Evolutionary conservation across 2,888 invertebrate genomes (phyloP).

Genomic region (Thecocarcelia acutangulata): DNA sequence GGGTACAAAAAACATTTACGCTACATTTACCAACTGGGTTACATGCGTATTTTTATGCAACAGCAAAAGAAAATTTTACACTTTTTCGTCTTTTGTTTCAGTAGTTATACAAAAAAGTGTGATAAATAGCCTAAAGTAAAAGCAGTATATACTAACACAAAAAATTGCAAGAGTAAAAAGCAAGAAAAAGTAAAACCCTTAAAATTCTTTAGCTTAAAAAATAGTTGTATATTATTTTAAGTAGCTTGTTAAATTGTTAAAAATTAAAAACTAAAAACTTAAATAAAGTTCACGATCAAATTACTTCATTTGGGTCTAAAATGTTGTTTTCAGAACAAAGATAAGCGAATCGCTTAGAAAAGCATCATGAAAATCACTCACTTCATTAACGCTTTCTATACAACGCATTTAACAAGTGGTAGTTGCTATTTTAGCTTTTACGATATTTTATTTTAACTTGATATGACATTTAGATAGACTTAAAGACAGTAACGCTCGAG

Average conservation of each 20-base stretch:
- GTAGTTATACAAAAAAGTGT: slow-evolving; percentile 60
- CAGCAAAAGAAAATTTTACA: slow-evolving; percentile 3
- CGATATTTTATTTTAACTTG: too few relatives aligned
- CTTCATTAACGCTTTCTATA: too few relatives aligned
- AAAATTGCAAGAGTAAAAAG: slow-evolving; percentile 24
- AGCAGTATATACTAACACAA: slow-evolving; percentile 47
- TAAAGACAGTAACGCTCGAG: too few relatives aligned
- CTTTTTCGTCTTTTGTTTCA: slow-evolving; percentile 57
- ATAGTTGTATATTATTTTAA: slow-evolving; percentile 21
- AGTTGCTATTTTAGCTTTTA: too few relatives aligned
- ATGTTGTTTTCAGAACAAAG: too few relatives aligned
- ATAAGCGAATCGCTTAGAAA: too few relatives aligned
- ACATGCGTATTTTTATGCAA: slow-evolving; percentile 59
- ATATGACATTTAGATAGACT: too few relatives aligned
- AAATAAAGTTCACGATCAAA: too few relatives aligned
- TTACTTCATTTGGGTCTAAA: too few relatives aligned
- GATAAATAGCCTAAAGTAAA: slow-evolving; percentile 69
- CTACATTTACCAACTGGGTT: slow-evolving; percentile 68
- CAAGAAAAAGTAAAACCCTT: slow-evolving; percentile 18
- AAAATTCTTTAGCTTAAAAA: slow-evolving; percentile 36
- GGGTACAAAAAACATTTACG: slow-evolving; percentile 62
- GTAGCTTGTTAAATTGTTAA: slow-evolving; percentile 26
- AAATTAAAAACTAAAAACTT: neutral
- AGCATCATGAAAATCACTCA: too few relatives aligned
- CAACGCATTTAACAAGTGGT: too few relatives aligned